These are phyloP conservation scores for Marmota monax DNA, from an alignment of 2,113 vertebrate species.

Conservation along the genomic window DNA sequence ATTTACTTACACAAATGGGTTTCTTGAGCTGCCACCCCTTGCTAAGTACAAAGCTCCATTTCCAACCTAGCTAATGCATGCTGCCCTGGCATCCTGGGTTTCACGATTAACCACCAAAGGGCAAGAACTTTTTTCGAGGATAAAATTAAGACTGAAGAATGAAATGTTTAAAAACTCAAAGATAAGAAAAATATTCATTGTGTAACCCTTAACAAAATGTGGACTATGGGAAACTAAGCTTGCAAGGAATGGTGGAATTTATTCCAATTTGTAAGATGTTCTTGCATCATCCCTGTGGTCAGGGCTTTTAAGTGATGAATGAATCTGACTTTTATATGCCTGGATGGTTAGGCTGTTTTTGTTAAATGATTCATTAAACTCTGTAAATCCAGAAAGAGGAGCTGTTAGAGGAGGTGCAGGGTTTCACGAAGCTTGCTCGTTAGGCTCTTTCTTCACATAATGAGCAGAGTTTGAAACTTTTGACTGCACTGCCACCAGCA, in stretches of 20 bases:
- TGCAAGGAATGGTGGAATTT: constrained; percentile 32
- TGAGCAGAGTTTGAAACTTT: constrained; percentile 74
- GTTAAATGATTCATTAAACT: constrained; percentile 75
- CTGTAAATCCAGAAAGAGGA: constrained; percentile 47
- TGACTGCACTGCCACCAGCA: constrained; percentile 3
- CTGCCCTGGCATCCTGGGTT: not conserved
- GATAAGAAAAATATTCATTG: not conserved
- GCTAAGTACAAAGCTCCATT: not conserved
- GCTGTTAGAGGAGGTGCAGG: constrained; percentile 23
- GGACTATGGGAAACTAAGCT: not conserved
- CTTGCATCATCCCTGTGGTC: not conserved
- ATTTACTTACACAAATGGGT: not conserved
- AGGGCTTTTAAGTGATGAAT: constrained; percentile 31
- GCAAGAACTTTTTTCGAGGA: not conserved
- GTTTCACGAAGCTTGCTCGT: constrained; percentile 54
- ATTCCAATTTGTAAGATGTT: not conserved
- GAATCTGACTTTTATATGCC: constrained; percentile 53
- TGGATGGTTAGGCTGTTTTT: constrained; percentile 63
- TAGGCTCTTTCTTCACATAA: constrained; percentile 66
- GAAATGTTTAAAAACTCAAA: constrained; percentile 9
- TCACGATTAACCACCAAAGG: not conserved
- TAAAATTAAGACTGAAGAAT: not conserved
- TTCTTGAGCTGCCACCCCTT: not conserved
- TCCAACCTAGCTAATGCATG: not conserved
- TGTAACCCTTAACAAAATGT: constrained; percentile 6